Evolutionary conservation across 2,113 vertebrate genomes (phyloP).

Genomic region (Xyrauchen texanus): DNA sequence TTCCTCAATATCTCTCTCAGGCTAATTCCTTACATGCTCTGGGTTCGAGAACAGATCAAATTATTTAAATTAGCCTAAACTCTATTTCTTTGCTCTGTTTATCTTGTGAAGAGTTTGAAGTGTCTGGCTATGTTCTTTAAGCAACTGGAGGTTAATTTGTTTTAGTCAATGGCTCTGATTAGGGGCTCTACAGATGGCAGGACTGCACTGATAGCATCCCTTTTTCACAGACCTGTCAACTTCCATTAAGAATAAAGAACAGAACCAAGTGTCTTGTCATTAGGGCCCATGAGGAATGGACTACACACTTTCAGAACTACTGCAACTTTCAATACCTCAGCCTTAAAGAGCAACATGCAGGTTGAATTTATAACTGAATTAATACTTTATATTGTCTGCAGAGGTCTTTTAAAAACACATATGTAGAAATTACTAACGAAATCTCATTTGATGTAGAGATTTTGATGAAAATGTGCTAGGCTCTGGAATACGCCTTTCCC

Average conservation of each 20-base stretch:
- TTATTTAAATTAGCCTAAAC: conserved; percentile 40
- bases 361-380: too few relatives aligned
- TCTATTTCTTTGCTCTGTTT: not conserved
- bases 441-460: too few relatives aligned
- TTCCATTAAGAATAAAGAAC: conserved; percentile 21
- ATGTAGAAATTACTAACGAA: too few relatives aligned
- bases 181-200: conserved; percentile 24
- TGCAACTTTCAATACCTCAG: conserved; percentile 15
- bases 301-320: conserved; percentile 20
- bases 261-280: conserved; percentile 4
- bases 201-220: conserved; percentile 20
- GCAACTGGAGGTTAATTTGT: conserved; percentile 46
- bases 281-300: conserved; percentile 3
- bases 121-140: conserved; percentile 30
- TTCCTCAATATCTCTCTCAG: conserved; percentile 42
- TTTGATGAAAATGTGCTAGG: too few relatives aligned
- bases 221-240: conserved; percentile 9
- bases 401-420: too few relatives aligned
- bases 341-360: too few relatives aligned
- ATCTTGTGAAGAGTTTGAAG: conserved; percentile 43
- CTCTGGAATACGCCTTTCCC: too few relatives aligned
- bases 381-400: too few relatives aligned
- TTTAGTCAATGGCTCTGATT: conserved; percentile 33
- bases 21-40: conserved; percentile 41
- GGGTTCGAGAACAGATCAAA: conserved; percentile 37